Conservation (phyloP, 2,797 vertebrate genomes). For the Acomys russatus region DNA sequence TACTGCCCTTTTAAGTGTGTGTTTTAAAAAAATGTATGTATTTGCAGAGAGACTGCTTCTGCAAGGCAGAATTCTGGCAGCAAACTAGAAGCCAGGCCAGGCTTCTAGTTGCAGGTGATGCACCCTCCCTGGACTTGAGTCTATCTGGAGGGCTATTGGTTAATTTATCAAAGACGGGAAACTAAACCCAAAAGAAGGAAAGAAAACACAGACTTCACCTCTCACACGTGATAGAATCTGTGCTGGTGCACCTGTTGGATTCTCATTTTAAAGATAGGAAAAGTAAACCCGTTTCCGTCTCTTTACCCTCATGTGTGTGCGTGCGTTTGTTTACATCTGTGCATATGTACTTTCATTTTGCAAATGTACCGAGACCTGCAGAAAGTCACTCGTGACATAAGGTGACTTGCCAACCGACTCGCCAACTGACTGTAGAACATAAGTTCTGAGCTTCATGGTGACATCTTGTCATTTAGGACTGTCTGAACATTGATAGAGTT, state of each 20-base stretch:
- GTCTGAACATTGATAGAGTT: slow-evolving; percentile 10
- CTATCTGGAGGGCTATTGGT: not conserved
- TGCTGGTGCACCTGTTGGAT: slow-evolving; percentile 20
- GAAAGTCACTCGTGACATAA: slow-evolving; percentile 63
- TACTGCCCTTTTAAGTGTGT: slow-evolving; percentile 59
- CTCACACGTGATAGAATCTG: not conserved
- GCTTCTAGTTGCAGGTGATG: too few species aligned
- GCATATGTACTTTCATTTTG: slow-evolving; percentile 40
- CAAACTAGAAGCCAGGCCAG: not conserved
- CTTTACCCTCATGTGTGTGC: not conserved
- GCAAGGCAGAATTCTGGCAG: not conserved
- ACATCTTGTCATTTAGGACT: slow-evolving; percentile 48
- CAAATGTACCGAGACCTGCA: slow-evolving; percentile 3
- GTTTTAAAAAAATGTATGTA: slow-evolving; percentile 17
- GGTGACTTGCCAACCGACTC: slow-evolving; percentile 51
- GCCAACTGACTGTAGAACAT: not conserved
- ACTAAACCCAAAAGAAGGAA: not conserved
- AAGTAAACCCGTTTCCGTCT: slow-evolving; percentile 40
- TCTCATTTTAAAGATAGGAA: slow-evolving; percentile 53
- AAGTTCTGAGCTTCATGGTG: slow-evolving; percentile 69
- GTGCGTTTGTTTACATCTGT: not conserved
- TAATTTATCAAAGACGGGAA: slow-evolving; percentile 62
- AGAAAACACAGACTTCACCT: not conserved
- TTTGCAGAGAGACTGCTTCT: slow-evolving; percentile 35
- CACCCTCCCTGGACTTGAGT: slow-evolving; percentile 19